Percentiles rank a stretch among this genome's conserved stretches.
Evolutionary conservation across 2,797 vertebrate species (phyloP).

Genomic region (Erethizon dorsatum): DNA sequence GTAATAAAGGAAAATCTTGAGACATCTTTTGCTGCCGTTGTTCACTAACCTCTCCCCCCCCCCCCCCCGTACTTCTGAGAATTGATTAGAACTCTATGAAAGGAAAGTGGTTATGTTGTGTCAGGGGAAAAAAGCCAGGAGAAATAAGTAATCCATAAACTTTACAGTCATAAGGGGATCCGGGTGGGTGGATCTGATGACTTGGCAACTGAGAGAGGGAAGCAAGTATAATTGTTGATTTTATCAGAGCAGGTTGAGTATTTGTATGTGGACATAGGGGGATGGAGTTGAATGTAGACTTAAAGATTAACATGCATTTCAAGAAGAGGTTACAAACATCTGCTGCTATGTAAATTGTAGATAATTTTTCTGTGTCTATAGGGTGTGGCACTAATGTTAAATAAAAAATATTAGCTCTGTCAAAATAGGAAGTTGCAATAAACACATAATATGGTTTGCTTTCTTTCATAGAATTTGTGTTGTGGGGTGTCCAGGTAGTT

Average conservation of each 20-base stretch:
- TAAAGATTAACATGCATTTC: constrained; percentile 69
- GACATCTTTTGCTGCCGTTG: constrained; percentile 62
- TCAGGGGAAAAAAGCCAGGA: constrained; percentile 39
- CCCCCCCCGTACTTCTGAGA: constrained; percentile 49
- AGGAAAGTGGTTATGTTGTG: constrained; percentile 62
- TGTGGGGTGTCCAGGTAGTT: constrained; percentile 5
- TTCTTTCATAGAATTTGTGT: constrained; percentile 46
- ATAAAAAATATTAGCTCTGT: constrained; percentile 4
- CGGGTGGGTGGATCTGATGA: constrained; percentile 79
- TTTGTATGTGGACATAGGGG: not conserved
- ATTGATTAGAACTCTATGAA: constrained; percentile 62
- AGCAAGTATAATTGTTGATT: constrained; percentile 78
- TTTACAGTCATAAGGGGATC: constrained; percentile 75
- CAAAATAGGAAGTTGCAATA: not conserved
- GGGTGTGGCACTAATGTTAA: constrained; percentile 9
- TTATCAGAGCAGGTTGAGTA: constrained; percentile 77
- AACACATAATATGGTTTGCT: not conserved
- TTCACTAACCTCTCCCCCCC: not conserved
- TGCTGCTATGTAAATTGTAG: constrained; percentile 34
- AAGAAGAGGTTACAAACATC: constrained; percentile 20
- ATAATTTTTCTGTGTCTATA: not conserved
- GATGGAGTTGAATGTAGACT: constrained; percentile 52
- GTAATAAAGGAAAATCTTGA: constrained; percentile 66
- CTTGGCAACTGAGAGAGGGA: constrained; percentile 75
- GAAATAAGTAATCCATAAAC: constrained; percentile 84